phyloP scores from a whole-genome alignment of 2,888 invertebrate genomes.

The Dexiosoma caninum region DNA sequence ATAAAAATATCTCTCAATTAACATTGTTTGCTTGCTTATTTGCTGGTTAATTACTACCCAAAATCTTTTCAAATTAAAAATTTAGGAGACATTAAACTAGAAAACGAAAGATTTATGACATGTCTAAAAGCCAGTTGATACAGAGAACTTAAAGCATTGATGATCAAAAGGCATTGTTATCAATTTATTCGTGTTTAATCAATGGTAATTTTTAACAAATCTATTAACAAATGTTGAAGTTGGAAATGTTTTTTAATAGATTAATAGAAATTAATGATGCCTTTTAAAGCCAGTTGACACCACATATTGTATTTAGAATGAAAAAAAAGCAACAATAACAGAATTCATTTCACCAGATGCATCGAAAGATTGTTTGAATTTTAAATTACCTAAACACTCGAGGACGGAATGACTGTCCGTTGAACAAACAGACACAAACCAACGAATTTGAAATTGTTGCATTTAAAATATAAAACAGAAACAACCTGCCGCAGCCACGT shows the following conservation, averaged over 20 bases:
- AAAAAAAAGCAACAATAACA: constrained; percentile 4
- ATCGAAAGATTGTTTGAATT: constrained; percentile 24
- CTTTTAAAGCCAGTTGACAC: constrained; percentile 21
- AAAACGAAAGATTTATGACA: constrained; percentile 70
- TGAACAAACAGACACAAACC: not conserved
- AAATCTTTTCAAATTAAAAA: constrained; percentile 12
- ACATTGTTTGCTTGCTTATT: constrained; percentile 40
- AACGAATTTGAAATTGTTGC: not conserved
- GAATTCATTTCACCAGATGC: constrained; percentile 24
- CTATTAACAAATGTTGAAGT: constrained; percentile 52
- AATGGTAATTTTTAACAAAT: constrained; percentile 47
- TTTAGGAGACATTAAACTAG: constrained; percentile 3
- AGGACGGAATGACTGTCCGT: not conserved
- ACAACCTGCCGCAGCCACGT: constrained; percentile 60
- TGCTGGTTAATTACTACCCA: constrained; percentile 45
- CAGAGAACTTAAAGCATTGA: constrained; percentile 3
- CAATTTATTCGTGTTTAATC: constrained; percentile 46
- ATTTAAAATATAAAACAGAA: constrained; percentile 23
- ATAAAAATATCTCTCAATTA: not conserved
- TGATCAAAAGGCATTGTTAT: constrained; percentile 29
- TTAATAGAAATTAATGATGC: constrained; percentile 56
- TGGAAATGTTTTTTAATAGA: constrained; percentile 51
- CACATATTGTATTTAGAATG: not conserved
- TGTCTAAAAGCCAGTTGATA: constrained; percentile 69
- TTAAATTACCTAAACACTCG: constrained; percentile 6